phyloP scores from a whole-genome alignment of 1,140 invertebrate species.

The Calliopsis andreniformis region DNA sequence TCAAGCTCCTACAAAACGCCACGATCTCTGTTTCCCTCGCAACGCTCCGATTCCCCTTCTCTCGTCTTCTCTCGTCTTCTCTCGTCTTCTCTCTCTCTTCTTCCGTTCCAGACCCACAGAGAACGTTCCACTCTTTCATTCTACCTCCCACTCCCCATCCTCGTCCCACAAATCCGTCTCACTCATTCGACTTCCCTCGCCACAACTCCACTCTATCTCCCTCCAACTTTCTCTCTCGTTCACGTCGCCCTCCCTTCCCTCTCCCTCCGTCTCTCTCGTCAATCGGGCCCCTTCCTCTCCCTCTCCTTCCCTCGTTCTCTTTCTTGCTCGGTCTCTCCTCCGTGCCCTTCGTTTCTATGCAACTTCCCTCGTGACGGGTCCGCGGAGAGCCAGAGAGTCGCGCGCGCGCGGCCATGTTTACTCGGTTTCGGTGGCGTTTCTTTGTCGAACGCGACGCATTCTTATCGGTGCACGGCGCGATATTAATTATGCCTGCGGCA shows the following conservation, averaged over 20 bases:
- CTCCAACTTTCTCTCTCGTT: slow-evolving; percentile 57
- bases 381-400: slow-evolving; percentile 53
- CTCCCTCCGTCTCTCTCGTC: slow-evolving; percentile 21
- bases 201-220: slow-evolving; percentile 33
- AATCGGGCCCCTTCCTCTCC: slow-evolving; percentile 6
- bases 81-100: slow-evolving; percentile 7
- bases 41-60: neutral
- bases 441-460: slow-evolving; percentile 40
- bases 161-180: neutral
- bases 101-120: neutral
- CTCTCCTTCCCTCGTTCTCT: neutral
- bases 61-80: too few species aligned
- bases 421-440: slow-evolving; percentile 54
- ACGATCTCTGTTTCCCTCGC: slow-evolving; percentile 20
- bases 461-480: slow-evolving; percentile 46
- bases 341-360: slow-evolving; percentile 65
- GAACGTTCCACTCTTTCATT: slow-evolving; percentile 4
- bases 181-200: neutral
- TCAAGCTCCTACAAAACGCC: neutral
- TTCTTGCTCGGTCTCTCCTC: slow-evolving; percentile 36
- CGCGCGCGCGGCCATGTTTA: slow-evolving; percentile 67
- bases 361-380: slow-evolving; percentile 67
- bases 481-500: slow-evolving; percentile 54
- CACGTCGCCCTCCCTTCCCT: slow-evolving; percentile 41
- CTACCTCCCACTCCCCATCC: slow-evolving; percentile 25